These are phyloP conservation scores for Pterostichus madidus DNA, from an alignment of 2,888 invertebrate species.

Conservation along the genomic window DNA sequence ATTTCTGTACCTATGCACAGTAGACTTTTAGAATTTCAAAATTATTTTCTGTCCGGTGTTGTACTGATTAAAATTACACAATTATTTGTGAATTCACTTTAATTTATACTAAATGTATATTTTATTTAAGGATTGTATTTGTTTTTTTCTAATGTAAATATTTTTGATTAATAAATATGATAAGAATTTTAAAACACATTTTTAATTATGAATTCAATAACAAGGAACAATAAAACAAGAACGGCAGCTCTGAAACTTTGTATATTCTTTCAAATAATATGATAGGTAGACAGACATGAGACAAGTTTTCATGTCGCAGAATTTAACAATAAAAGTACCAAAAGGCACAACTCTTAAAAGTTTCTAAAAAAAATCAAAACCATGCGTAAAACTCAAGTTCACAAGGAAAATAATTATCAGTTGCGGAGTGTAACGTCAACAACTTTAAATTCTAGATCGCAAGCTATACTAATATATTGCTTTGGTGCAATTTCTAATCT, in stretches of 20 bases:
- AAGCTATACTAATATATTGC: constrained; percentile 61
- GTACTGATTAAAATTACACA: constrained; percentile 48
- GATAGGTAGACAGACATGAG: constrained; percentile 34
- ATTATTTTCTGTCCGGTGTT: constrained; percentile 53
- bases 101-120: constrained; percentile 65
- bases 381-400: constrained; percentile 53
- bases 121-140: constrained; percentile 60
- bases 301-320: constrained; percentile 53
- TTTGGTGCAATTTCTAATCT: constrained; percentile 62
- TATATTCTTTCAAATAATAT: constrained; percentile 60
- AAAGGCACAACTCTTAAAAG: constrained; percentile 63
- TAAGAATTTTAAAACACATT: constrained; percentile 52
- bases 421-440: constrained; percentile 51
- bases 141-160: constrained; percentile 59
- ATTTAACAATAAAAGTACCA: constrained; percentile 62
- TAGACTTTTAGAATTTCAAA: constrained; percentile 53
- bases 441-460: constrained; percentile 53
- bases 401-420: constrained; percentile 30
- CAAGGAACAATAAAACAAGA: constrained; percentile 35
- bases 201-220: constrained; percentile 7
- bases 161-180: constrained; percentile 63
- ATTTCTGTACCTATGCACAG: constrained; percentile 62
- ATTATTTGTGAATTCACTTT: constrained; percentile 52
- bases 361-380: constrained; percentile 47
- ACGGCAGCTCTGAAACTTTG: constrained; percentile 40